A percentile compares a stretch with the other conserved stretches of the same genome.
Evolutionary conservation across 2,113 vertebrate species (phyloP).

Genomic region (Pelmatolapia mariae): DNA sequence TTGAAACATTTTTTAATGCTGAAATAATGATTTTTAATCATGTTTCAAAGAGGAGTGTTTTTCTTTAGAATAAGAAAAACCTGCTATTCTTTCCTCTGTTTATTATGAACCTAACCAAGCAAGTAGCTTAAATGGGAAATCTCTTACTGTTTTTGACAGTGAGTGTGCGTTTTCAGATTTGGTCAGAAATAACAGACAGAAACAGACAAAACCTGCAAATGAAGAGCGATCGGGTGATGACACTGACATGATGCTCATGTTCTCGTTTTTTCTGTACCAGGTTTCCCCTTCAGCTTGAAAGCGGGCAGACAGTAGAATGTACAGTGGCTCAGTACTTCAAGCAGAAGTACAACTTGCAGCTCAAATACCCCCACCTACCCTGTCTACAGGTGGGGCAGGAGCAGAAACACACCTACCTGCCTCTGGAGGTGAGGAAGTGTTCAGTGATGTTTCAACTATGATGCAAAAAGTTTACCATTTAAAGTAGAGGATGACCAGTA

Average conservation of each 20-base stretch:
- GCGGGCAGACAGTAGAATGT: slow-evolving; percentile 97
- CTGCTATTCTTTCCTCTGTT: background rate
- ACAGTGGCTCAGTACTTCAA: slow-evolving; percentile 99
- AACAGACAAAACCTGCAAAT: background rate
- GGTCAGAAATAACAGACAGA: background rate
- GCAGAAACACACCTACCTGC: slow-evolving; percentile 98
- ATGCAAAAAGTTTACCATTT: background rate
- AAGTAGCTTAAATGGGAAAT: background rate
- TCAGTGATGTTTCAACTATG: background rate
- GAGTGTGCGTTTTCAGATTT: background rate
- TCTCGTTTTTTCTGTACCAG: slow-evolving; percentile 52
- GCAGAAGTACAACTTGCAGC: slow-evolving; percentile 97
- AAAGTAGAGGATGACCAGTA: rapidly evolving
- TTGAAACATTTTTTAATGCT: background rate
- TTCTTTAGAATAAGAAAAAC: background rate
- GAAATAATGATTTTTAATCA: background rate
- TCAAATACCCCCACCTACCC: slow-evolving; percentile 97
- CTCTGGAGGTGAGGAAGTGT: slow-evolving; percentile 85
- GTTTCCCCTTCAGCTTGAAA: slow-evolving; percentile 97
- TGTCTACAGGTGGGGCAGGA: slow-evolving; percentile 98
- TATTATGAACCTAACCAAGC: background rate
- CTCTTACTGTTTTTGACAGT: background rate
- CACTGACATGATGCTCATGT: background rate
- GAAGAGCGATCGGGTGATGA: background rate
- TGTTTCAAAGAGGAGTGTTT: background rate